Evolutionary conservation across 2,888 invertebrate species (phyloP).

Genomic region (Ligdia adustata): DNA sequence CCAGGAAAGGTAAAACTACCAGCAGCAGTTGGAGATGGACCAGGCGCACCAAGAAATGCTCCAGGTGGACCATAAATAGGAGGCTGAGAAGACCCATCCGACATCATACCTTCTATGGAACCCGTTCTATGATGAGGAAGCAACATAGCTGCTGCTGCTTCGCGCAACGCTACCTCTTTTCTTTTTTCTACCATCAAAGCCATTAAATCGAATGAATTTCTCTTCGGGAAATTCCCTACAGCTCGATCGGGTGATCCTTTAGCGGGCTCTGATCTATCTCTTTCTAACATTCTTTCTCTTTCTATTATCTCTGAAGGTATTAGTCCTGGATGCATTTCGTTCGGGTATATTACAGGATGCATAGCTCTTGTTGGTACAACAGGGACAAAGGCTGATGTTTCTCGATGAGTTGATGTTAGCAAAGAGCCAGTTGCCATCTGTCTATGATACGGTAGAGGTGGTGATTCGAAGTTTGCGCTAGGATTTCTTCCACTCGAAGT

Average conservation of each 20-base stretch:
- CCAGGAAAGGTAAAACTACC: slow-evolving; percentile 89
- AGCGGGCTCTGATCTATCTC: slow-evolving; percentile 72
- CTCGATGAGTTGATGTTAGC: slow-evolving; percentile 85
- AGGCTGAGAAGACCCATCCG: slow-evolving; percentile 85
- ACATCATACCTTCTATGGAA: slow-evolving; percentile 81
- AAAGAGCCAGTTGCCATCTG: slow-evolving; percentile 83
- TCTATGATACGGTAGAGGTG: slow-evolving; percentile 86
- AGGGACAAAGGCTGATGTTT: slow-evolving; percentile 94
- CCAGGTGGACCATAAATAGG: slow-evolving; percentile 87
- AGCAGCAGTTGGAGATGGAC: slow-evolving; percentile 85
- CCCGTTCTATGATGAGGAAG: slow-evolving; percentile 84
- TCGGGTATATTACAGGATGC: slow-evolving; percentile 88
- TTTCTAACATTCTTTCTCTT: slow-evolving; percentile 79
- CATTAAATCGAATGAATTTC: slow-evolving; percentile 90
- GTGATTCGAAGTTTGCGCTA: slow-evolving; percentile 85
- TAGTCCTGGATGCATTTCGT: slow-evolving; percentile 88
- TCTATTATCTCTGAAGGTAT: slow-evolving; percentile 84
- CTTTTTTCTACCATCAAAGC: slow-evolving; percentile 96
- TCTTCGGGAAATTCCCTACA: slow-evolving; percentile 67
- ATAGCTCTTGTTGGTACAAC: slow-evolving; percentile 92
- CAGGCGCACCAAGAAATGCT: slow-evolving; percentile 86
- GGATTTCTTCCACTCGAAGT: slow-evolving; percentile 80
- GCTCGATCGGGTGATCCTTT: slow-evolving; percentile 80
- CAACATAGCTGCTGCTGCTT: slow-evolving; percentile 89
- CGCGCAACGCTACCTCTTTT: slow-evolving; percentile 90